A percentile compares a stretch with the other conserved stretches of the same genome.
These are phyloP conservation scores for Drosophila borborema DNA, from an alignment of 2,888 invertebrate genomes.

Conservation along the genomic window DNA sequence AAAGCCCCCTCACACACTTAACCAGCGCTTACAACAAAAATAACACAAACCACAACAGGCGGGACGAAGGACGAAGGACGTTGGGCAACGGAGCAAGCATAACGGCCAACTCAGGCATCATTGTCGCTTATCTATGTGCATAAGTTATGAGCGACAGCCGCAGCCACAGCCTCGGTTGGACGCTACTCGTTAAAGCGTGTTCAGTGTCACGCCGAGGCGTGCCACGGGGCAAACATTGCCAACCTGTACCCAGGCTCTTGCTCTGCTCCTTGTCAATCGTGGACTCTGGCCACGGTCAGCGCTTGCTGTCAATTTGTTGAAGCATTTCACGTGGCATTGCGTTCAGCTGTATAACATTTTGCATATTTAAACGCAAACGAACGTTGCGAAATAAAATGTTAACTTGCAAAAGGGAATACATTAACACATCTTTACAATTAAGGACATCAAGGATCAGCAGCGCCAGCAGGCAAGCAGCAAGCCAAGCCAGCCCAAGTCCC, in stretches of 20 bases:
- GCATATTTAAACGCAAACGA: conserved; percentile 62
- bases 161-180: conserved; percentile 43
- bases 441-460: conserved; percentile 42
- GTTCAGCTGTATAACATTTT: conserved; percentile 55
- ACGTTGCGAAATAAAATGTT: conserved; percentile 70
- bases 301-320: conserved; percentile 48
- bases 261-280: not conserved
- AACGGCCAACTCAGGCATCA: conserved; percentile 29
- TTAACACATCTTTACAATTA: conserved; percentile 81
- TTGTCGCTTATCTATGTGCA: conserved; percentile 78
- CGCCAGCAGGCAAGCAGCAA: conserved; percentile 5
- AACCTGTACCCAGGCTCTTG: not conserved
- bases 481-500: conserved; percentile 46
- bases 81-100: not conserved
- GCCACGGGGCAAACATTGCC: conserved; percentile 7
- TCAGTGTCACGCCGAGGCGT: conserved; percentile 66
- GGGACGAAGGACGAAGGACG: not conserved
- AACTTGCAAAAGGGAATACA: conserved; percentile 75
- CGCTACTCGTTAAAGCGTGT: conserved; percentile 68
- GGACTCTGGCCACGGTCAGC: conserved; percentile 25
- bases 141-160: conserved; percentile 70
- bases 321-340: conserved; percentile 49
- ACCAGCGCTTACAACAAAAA: conserved; percentile 28
- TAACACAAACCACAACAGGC: conserved; percentile 13
- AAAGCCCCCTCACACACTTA: conserved; percentile 9